A percentile compares a stretch with the other conserved stretches of the same genome.
These are phyloP conservation scores for Ctenochaetus hawaiiensis DNA, from an alignment of 2,797 vertebrate genomes.

Conservation along the genomic window DNA sequence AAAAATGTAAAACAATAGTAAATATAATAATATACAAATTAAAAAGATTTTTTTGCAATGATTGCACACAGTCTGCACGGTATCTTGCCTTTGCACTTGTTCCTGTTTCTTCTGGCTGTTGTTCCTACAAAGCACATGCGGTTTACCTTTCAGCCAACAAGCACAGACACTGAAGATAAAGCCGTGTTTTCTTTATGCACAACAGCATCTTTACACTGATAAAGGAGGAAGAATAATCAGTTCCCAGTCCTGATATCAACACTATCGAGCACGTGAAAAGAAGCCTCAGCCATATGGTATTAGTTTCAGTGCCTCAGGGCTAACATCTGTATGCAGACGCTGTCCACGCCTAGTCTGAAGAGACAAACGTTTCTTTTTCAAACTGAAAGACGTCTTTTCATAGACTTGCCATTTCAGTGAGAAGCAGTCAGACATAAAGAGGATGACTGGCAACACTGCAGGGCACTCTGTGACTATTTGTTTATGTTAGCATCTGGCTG, in stretches of 20 bases:
- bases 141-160: background rate
- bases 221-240: slow-evolving; percentile 21
- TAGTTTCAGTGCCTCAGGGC: slow-evolving; percentile 59
- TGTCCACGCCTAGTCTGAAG: slow-evolving; percentile 51
- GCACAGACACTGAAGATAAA: slow-evolving; percentile 11
- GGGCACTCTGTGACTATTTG: slow-evolving; percentile 48
- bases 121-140: background rate
- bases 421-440: slow-evolving; percentile 57
- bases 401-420: slow-evolving; percentile 47
- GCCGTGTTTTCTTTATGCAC: slow-evolving; percentile 20
- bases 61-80: background rate
- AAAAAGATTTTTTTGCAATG: background rate
- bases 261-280: slow-evolving; percentile 45
- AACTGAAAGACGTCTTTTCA: slow-evolving; percentile 54
- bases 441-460: slow-evolving; percentile 50
- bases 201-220: slow-evolving; percentile 13
- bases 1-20: background rate
- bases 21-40: background rate
- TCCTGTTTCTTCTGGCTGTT: background rate
- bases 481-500: slow-evolving; percentile 43
- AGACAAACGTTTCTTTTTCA: slow-evolving; percentile 49
- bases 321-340: slow-evolving; percentile 74
- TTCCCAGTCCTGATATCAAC: slow-evolving; percentile 39
- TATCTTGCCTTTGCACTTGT: slow-evolving; percentile 10
- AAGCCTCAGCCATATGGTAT: slow-evolving; percentile 62